phyloP scores from a whole-genome alignment of 2,797 vertebrate species.

The Ctenopoma multispine region DNA sequence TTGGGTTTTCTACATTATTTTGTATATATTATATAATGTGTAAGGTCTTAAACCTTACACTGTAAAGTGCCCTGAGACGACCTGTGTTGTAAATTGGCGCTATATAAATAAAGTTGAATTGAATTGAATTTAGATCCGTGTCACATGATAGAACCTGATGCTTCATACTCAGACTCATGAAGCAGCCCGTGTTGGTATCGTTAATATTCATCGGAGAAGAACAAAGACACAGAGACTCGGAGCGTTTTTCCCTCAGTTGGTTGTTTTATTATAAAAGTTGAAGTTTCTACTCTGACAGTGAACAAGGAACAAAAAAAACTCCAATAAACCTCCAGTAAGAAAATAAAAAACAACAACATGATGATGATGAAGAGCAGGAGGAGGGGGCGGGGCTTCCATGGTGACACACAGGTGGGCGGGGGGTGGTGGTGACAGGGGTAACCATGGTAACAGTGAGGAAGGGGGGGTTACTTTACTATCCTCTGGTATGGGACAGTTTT shows the following conservation, averaged over 20 bases:
- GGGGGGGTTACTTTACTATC: conserved; percentile 50
- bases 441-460: conserved; percentile 66
- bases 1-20: too few relatives aligned
- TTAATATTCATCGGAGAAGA: too few relatives aligned
- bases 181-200: too few relatives aligned
- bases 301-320: conserved; percentile 57
- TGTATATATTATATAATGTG: too few relatives aligned
- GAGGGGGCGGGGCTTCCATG: conserved; percentile 60
- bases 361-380: conserved; percentile 13
- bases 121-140: too few relatives aligned
- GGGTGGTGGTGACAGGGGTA: conserved; percentile 27
- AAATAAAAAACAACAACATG: conserved; percentile 66
- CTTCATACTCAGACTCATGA: too few relatives aligned
- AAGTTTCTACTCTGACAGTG: conserved; percentile 74
- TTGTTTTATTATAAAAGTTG: conserved; percentile 82
- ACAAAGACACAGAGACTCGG: background rate
- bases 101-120: too few relatives aligned
- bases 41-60: too few relatives aligned
- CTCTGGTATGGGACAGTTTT: conserved; percentile 57
- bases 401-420: conserved; percentile 45
- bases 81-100: too few relatives aligned
- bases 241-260: conserved; percentile 52
- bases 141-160: too few relatives aligned
- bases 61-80: too few relatives aligned
- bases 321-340: conserved; percentile 57